A percentile compares a stretch with the other conserved stretches of the same genome.
Evolutionary conservation across 2,113 vertebrate genomes (phyloP).

Genomic region (Fukomys damarensis): DNA sequence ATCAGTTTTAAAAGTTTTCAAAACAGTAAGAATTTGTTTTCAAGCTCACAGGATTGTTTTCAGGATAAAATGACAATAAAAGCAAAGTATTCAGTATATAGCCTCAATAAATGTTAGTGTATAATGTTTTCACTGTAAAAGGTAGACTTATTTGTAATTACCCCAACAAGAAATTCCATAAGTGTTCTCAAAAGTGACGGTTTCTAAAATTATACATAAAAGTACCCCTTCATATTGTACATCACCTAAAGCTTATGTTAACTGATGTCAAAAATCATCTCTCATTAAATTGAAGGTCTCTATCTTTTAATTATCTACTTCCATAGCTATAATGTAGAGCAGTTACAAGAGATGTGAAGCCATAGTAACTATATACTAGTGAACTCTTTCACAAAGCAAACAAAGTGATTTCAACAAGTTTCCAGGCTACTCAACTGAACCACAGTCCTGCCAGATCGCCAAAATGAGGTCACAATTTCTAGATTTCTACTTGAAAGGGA

Average conservation of each 20-base stretch:
- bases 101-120: neutral
- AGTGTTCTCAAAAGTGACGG: neutral
- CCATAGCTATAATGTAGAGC: neutral
- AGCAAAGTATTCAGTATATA: neutral
- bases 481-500: slow-evolving; percentile 1
- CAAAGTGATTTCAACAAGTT: neutral
- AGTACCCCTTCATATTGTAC: neutral
- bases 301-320: neutral
- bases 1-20: slow-evolving; percentile 32
- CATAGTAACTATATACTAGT: slow-evolving; percentile 9
- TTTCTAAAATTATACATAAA: slow-evolving; percentile 34
- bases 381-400: neutral
- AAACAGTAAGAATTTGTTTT: neutral
- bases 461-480: slow-evolving; percentile 16
- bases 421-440: neutral
- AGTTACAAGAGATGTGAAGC: neutral
- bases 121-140: slow-evolving; percentile 3
- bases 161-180: neutral
- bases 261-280: neutral
- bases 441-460: neutral
- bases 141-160: neutral
- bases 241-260: neutral
- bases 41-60: neutral
- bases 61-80: neutral
- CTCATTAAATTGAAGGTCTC: neutral